Conservation (phyloP, 2,113 vertebrate species). For the Lontra canadensis region DNA sequence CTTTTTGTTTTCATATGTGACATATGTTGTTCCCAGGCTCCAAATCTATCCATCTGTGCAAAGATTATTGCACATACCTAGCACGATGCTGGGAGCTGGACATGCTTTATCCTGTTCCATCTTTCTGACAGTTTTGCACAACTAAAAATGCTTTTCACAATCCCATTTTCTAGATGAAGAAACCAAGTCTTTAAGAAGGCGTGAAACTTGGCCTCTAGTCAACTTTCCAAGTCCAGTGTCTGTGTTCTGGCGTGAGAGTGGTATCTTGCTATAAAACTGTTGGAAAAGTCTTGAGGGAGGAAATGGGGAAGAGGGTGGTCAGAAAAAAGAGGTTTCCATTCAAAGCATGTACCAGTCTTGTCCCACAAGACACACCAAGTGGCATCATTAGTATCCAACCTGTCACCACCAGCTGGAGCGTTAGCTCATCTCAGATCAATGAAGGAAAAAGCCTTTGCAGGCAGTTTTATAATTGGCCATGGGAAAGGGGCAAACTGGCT, state of each 20-base stretch:
- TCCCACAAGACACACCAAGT: neutral
- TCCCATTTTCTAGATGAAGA: constrained; percentile 19
- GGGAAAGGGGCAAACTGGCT: neutral
- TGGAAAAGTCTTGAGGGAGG: neutral
- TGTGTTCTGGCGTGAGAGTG: neutral
- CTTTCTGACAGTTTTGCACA: neutral
- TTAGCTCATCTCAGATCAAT: neutral
- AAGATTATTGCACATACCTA: neutral
- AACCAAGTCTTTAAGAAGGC: neutral
- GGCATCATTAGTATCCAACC: neutral
- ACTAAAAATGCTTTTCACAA: neutral
- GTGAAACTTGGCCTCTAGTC: neutral
- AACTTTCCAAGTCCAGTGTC: neutral
- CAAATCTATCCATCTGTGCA: neutral
- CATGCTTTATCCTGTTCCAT: neutral
- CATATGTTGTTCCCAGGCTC: neutral
- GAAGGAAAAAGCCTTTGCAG: neutral
- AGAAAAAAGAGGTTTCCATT: neutral
- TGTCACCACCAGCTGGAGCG: neutral
- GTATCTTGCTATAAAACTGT: neutral
- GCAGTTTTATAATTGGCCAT: neutral
- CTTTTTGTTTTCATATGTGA: neutral
- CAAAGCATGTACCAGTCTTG: neutral
- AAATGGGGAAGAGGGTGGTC: neutral
- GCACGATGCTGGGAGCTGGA: neutral